These are phyloP conservation scores for Pelochelys cantorii DNA, from an alignment of 2,797 vertebrate genomes.

Conservation along the genomic window DNA sequence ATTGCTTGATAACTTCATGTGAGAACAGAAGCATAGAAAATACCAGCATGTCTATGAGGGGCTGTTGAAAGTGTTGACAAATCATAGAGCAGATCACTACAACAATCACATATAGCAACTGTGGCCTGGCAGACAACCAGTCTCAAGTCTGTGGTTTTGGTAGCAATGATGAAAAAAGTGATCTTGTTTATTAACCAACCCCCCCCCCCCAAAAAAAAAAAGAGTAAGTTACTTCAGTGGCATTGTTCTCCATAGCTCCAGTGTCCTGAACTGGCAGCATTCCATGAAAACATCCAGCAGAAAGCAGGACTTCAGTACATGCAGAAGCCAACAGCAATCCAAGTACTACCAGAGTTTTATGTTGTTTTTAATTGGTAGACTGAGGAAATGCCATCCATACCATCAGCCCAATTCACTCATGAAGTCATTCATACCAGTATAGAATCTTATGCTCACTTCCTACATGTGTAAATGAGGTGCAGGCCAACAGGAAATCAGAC, in stretches of 20 bases:
- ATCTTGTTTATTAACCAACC: too few species aligned
- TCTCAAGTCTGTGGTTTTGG: background rate
- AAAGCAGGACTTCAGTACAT: background rate
- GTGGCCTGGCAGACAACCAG: fast-evolving
- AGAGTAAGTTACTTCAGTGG: background rate
- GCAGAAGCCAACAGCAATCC: background rate
- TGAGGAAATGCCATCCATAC: background rate
- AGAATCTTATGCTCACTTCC: background rate
- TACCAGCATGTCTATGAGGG: background rate
- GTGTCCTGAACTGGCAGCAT: background rate
- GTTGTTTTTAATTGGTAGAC: background rate
- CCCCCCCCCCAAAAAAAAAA: too few species aligned
- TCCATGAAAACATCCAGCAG: background rate
- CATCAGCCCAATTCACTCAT: background rate
- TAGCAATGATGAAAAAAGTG: background rate
- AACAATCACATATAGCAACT: background rate
- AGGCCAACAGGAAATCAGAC: background rate
- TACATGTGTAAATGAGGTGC: background rate
- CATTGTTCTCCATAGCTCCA: background rate
- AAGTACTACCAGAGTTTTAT: background rate
- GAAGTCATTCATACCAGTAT: background rate
- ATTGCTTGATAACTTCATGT: fast-evolving
- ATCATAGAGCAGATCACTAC: background rate
- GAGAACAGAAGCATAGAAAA: background rate
- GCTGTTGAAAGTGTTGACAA: background rate